Conservation (phyloP, 1,140 invertebrate genomes). For the Halesus radiatus region DNA sequence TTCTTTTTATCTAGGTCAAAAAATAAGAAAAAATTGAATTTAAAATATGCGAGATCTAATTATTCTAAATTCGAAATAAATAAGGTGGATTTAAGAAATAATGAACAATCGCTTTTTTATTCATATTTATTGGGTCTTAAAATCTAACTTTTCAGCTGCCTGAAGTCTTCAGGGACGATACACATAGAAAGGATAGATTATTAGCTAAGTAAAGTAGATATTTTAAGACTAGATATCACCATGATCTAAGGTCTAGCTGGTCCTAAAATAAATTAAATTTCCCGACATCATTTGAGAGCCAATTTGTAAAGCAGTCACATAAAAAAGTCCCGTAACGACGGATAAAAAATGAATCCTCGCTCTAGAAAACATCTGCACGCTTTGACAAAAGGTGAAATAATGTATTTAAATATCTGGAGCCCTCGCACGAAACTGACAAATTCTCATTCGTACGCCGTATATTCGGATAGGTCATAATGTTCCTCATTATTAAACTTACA, state of each 20-base stretch:
- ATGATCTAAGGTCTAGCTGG: not conserved
- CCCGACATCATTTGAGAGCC: constrained; percentile 1
- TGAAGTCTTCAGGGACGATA: too few relatives aligned
- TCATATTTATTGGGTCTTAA: too few relatives aligned
- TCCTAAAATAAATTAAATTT: constrained; percentile 1
- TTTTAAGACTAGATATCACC: too few relatives aligned
- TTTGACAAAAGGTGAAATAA: constrained; percentile 33
- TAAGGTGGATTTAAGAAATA: too few relatives aligned
- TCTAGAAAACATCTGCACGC: constrained; percentile 30
- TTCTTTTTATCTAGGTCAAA: too few relatives aligned
- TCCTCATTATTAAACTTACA: constrained; percentile 11
- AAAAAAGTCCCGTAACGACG: constrained; percentile 22
- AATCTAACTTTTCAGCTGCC: too few relatives aligned
- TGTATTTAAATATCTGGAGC: constrained; percentile 27
- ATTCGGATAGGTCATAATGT: not conserved
- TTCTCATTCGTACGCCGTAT: not conserved
- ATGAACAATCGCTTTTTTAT: too few relatives aligned
- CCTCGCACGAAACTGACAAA: constrained; percentile 28
- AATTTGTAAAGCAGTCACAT: constrained; percentile 35
- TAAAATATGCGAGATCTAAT: too few relatives aligned
- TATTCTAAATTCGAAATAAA: too few relatives aligned
- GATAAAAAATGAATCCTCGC: constrained; percentile 20
- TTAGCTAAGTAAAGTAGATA: too few relatives aligned
- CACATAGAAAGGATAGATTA: too few relatives aligned
- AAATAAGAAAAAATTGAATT: too few relatives aligned